A percentile compares a stretch with the other conserved stretches of the same genome.
These are phyloP conservation scores for Apamea monoglypha DNA, from an alignment of 2,888 invertebrate species.

Conservation along the genomic window DNA sequence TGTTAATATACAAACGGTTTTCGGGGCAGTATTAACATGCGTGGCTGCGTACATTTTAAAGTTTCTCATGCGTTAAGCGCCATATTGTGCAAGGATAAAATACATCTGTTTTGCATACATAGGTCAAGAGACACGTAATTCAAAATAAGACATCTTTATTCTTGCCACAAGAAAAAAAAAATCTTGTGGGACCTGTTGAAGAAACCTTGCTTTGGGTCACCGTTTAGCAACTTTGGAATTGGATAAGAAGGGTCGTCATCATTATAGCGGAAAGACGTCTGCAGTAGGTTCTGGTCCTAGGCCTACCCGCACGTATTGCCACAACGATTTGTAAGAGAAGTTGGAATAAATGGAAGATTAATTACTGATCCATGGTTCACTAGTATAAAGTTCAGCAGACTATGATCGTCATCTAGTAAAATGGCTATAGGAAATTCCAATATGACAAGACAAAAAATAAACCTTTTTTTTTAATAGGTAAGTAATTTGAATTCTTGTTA, in stretches of 20 bases:
- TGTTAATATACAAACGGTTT: slow-evolving; percentile 57
- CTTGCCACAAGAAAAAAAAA: background rate
- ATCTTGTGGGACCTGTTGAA: background rate
- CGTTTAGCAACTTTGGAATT: background rate
- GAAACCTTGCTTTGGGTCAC: background rate
- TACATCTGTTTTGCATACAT: slow-evolving; percentile 42
- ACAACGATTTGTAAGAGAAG: too few species aligned
- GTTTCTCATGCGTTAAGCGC: slow-evolving; percentile 42
- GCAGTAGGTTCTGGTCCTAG: background rate
- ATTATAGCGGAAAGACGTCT: background rate
- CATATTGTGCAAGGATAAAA: slow-evolving; percentile 47
- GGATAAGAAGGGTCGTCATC: background rate
- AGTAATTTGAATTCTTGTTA: too few species aligned
- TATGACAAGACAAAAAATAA: background rate
- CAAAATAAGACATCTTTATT: slow-evolving; percentile 32
- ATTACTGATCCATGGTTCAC: background rate
- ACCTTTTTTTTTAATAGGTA: too few species aligned
- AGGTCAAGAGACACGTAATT: slow-evolving; percentile 42
- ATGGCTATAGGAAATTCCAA: background rate
- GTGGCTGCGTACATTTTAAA: slow-evolving; percentile 27
- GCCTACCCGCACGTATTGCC: background rate
- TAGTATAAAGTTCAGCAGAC: background rate
- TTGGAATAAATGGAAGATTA: background rate
- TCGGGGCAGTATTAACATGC: slow-evolving; percentile 60
- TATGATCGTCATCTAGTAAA: background rate